Conservation (phyloP, 1,140 invertebrate species). For the Saccostrea cuccullata region DNA sequence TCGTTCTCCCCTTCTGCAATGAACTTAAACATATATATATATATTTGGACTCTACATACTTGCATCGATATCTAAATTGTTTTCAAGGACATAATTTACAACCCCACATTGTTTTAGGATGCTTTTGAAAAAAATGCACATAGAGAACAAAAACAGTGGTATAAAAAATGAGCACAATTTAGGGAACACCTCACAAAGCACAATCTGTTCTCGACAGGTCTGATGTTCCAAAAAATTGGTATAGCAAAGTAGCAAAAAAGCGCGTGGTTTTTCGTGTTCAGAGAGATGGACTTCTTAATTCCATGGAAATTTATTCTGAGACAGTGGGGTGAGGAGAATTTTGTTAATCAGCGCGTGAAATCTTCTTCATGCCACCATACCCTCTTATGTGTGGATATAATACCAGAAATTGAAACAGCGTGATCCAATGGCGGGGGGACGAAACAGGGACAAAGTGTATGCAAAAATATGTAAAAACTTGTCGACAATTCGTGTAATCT, state of each 20-base stretch:
- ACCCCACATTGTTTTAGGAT: too few relatives aligned
- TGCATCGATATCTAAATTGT: too few relatives aligned
- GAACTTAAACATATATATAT: too few relatives aligned
- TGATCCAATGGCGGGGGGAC: background rate
- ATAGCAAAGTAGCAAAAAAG: background rate
- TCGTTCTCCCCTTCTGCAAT: too few relatives aligned
- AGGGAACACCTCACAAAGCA: background rate
- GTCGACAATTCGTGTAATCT: slow-evolving; percentile 1
- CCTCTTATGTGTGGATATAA: background rate
- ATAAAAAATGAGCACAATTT: background rate
- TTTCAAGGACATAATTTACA: too few relatives aligned
- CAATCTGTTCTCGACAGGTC: background rate
- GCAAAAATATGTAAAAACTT: slow-evolving; percentile 23
- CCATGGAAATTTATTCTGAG: slow-evolving; percentile 28
- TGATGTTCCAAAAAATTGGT: background rate
- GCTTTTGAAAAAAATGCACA: too few relatives aligned
- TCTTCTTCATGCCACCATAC: background rate
- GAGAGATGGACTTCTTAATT: background rate
- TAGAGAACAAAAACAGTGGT: too few relatives aligned
- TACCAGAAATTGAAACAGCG: background rate
- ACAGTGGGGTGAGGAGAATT: background rate
- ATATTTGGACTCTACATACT: too few relatives aligned
- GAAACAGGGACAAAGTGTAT: background rate
- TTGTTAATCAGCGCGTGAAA: slow-evolving; percentile 17
- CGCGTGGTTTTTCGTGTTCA: background rate